phyloP scores from a whole-genome alignment of 1,140 invertebrate genomes.

The Drosophila truncata region DNA sequence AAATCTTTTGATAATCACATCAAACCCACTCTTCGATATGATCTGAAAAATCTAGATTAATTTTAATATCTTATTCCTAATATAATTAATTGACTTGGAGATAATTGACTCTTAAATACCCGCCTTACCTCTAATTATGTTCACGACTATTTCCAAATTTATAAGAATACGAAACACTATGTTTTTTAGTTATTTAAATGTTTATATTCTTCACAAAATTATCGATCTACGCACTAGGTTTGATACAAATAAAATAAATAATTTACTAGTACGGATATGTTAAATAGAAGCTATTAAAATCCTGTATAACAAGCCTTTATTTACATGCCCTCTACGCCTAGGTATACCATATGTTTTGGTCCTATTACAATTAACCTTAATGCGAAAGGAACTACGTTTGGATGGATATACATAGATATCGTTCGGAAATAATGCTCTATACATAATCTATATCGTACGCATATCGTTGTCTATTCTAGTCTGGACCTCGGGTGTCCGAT shows the following conservation, averaged over 20 bases:
- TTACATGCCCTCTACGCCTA: slow-evolving; percentile 55
- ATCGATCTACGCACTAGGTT: slow-evolving; percentile 39
- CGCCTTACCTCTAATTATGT: neutral
- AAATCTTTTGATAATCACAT: too few species aligned
- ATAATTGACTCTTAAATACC: neutral
- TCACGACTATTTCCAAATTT: neutral
- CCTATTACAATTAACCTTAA: slow-evolving; percentile 62
- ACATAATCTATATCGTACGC: slow-evolving; percentile 68
- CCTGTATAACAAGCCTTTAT: slow-evolving; percentile 47
- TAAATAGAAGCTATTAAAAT: slow-evolving; percentile 42
- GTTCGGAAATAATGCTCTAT: slow-evolving; percentile 29
- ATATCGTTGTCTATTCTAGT: slow-evolving; percentile 77
- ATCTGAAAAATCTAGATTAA: neutral
- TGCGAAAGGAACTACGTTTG: slow-evolving; percentile 72
- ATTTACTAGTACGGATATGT: slow-evolving; percentile 48
- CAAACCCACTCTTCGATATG: too few species aligned
- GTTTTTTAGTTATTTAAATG: slow-evolving; percentile 33
- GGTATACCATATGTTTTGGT: slow-evolving; percentile 46
- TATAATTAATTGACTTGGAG: neutral
- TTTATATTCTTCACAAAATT: slow-evolving; percentile 52
- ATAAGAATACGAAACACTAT: neutral
- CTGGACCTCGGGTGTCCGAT: slow-evolving; percentile 66
- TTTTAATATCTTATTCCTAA: neutral
- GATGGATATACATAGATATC: slow-evolving; percentile 54
- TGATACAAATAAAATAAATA: slow-evolving; percentile 60